phyloP scores from a whole-genome alignment of 2,888 invertebrate species.

The Stictocephala bisonia region DNA sequence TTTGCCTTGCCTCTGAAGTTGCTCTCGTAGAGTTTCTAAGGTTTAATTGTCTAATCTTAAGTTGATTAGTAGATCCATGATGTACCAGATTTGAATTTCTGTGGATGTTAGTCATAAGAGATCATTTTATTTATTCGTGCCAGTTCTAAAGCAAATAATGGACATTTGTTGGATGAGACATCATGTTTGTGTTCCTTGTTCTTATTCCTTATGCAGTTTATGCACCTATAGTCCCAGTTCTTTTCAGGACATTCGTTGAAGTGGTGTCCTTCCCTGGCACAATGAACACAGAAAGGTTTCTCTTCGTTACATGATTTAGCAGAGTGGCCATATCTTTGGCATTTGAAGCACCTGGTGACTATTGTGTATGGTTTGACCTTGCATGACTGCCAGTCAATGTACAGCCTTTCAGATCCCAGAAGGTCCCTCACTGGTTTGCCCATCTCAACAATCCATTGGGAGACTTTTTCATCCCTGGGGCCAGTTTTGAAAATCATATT shows the following conservation, averaged over 20 bases:
- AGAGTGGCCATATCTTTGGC: conserved; percentile 52
- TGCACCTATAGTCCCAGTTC: conserved; percentile 1
- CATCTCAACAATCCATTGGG: not conserved
- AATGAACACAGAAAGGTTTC: conserved; percentile 44
- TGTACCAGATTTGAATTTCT: too few relatives aligned
- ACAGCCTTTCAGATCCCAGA: conserved; percentile 31
- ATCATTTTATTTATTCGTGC: too few relatives aligned
- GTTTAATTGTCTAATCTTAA: conserved; percentile 6
- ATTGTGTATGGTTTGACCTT: conserved; percentile 46
- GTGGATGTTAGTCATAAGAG: too few relatives aligned
- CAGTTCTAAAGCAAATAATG: too few relatives aligned
- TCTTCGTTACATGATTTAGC: conserved; percentile 37
- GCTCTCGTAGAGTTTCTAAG: not conserved
- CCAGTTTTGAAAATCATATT: not conserved
- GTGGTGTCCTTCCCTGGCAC: conserved; percentile 25
- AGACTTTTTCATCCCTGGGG: not conserved
- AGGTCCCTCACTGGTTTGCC: not conserved
- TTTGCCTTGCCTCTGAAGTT: conserved; percentile 4
- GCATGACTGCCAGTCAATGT: conserved; percentile 48
- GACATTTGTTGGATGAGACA: too few relatives aligned
- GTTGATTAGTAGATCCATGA: too few relatives aligned
- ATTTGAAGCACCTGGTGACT: conserved; percentile 53
- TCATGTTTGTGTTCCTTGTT: too few relatives aligned
- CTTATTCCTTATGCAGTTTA: conserved; percentile 10
- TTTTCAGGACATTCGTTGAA: conserved; percentile 11